Percentiles rank a stretch among this genome's conserved stretches.
Conservation (phyloP, 2,113 vertebrate genomes). For the Chlorodrepanis virens region DNA sequence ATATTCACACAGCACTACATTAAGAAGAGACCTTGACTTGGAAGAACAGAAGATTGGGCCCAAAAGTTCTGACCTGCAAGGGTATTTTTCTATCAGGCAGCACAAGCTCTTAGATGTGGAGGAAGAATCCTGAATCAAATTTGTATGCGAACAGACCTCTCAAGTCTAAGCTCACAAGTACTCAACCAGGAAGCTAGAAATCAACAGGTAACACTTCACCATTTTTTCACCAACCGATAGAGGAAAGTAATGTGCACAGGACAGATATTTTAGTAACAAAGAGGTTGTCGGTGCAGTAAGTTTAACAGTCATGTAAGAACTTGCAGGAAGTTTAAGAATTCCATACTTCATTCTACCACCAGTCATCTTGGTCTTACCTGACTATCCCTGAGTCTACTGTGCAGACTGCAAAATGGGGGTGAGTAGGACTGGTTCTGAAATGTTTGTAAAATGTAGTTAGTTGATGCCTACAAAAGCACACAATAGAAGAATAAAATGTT, state of each 20-base stretch:
- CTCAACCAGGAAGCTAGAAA: background rate
- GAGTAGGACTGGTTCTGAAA: background rate
- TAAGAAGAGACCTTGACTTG: background rate
- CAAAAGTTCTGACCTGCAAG: background rate
- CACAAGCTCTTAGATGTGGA: background rate
- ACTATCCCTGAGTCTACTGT: background rate
- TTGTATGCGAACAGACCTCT: background rate
- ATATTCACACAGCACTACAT: background rate
- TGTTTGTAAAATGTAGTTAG: slow-evolving; percentile 3
- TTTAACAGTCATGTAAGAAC: background rate
- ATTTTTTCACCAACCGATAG: background rate
- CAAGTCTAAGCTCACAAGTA: background rate
- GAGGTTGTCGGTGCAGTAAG: background rate
- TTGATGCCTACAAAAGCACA: background rate
- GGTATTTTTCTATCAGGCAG: background rate
- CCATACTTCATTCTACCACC: background rate
- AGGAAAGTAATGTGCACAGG: background rate
- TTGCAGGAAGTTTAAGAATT: background rate
- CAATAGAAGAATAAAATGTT: background rate
- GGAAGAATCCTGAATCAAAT: background rate
- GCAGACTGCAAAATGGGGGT: background rate
- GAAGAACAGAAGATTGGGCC: background rate
- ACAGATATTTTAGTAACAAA: background rate
- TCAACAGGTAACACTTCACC: background rate
- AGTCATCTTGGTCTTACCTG: background rate